phyloP scores from a whole-genome alignment of 2,797 vertebrate species.

The Ibycter americanus region DNA sequence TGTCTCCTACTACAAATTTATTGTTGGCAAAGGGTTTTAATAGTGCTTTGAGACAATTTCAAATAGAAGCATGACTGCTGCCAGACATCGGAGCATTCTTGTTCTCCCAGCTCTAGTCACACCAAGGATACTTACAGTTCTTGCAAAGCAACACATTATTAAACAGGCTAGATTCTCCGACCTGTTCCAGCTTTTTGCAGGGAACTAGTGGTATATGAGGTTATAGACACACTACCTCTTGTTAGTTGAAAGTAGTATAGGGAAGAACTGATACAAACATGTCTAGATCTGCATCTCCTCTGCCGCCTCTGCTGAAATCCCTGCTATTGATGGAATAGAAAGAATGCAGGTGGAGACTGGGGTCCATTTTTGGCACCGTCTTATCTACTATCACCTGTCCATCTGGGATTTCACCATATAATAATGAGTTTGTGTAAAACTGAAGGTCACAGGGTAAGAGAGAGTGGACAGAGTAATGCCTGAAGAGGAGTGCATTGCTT shows the following conservation, averaged over 20 bases:
- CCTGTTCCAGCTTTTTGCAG: not conserved
- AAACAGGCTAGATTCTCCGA: not conserved
- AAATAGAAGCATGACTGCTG: not conserved
- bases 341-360: not conserved
- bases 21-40: not conserved
- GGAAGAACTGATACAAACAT: not conserved
- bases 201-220: not conserved
- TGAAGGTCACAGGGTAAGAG: fast-evolving
- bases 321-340: not conserved
- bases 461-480: not conserved
- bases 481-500: not conserved
- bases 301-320: not conserved
- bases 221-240: not conserved
- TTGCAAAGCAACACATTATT: not conserved
- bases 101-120: not conserved
- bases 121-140: not conserved
- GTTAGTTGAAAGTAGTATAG: not conserved
- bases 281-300: not conserved
- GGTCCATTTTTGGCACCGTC: not conserved
- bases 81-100: not conserved
- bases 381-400: not conserved
- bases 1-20: not conserved
- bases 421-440: not conserved
- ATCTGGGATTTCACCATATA: not conserved
- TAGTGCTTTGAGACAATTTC: not conserved